Conservation (phyloP, 2,113 vertebrate species). For the Peromyscus maniculatus region DNA sequence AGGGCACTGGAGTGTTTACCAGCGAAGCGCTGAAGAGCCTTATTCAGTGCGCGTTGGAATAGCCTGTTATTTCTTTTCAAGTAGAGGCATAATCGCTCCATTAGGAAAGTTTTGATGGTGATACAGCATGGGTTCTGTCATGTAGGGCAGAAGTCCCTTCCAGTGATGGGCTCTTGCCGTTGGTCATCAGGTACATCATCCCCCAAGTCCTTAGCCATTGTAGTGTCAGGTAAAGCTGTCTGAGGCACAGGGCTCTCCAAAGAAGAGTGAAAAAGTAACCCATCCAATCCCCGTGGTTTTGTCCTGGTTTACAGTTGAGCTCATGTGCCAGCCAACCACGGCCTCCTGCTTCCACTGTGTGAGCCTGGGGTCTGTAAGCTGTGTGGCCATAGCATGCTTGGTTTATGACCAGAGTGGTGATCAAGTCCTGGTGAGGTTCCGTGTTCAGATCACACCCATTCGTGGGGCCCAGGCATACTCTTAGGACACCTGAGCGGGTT, state of each 20-base stretch:
- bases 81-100: neutral
- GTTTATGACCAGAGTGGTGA: neutral
- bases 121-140: no score
- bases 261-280: neutral
- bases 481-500: neutral
- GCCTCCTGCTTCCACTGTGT: neutral
- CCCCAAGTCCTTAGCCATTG: no score
- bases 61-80: neutral
- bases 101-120: rapidly evolving
- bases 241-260: neutral
- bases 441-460: neutral
- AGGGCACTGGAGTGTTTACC: rapidly evolving
- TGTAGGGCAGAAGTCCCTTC: neutral
- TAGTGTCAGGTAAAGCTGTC: neutral
- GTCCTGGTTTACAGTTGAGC: neutral
- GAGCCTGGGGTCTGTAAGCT: no score
- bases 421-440: rapidly evolving
- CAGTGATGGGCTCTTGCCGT: neutral
- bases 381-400: rapidly evolving
- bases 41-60: neutral
- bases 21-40: no score
- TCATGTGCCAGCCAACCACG: rapidly evolving
- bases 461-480: neutral
- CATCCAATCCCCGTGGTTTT: neutral
- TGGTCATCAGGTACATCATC: rapidly evolving